Evolutionary conservation across 2,888 invertebrate species (phyloP), one percentile per base, ranked within the genome.

Genomic region (Nematopogon swammerdamellus): DNA sequence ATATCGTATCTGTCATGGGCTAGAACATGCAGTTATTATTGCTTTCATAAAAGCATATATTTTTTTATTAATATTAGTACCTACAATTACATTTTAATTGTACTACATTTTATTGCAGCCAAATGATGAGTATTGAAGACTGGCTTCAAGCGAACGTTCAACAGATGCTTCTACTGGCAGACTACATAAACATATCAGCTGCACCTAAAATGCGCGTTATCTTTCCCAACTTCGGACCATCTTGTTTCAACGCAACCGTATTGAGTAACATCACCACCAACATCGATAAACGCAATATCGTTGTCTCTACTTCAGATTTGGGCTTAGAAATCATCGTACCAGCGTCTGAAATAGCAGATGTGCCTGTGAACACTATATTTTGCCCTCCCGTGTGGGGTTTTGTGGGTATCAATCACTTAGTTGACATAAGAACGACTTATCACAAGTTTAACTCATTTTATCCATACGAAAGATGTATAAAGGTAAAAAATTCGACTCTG

Each of bases 381-480:
- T 83, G 82, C 50, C 83, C 85, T 8, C 84, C 85, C 25, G 84
- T 86, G 4, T 86, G 85, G 85, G 86, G 86, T 8, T 85, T 82
- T 55, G 68, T 82, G 20, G 85, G 84, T 14, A 61, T 82, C 18
- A 82, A 81, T 57, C 74, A 80, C 30, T 71, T 82, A 50, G 72
- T 85, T 5, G 85, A 85, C 60, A 60, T 83, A 16, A 65, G 64
- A 50, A 81, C 76, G 44, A 80, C 80, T n/a, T 58, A 83, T 47
- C 81, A 83, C 56, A 76, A 71, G 58, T 80, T 79, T 52, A 68
- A 82, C 54, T 63, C 74, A 42, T 80, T 79, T 58, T 63, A 72
- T 53, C 83, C 84, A 0, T 81, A 79, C 56, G 62, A 62, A 49
- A 72, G 83, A 60, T 80, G 76, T 45, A 56, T 72, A 10, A 81